phyloP scores from a whole-genome alignment of 1,140 invertebrate genomes.

The Diuraphis noxia region DNA sequence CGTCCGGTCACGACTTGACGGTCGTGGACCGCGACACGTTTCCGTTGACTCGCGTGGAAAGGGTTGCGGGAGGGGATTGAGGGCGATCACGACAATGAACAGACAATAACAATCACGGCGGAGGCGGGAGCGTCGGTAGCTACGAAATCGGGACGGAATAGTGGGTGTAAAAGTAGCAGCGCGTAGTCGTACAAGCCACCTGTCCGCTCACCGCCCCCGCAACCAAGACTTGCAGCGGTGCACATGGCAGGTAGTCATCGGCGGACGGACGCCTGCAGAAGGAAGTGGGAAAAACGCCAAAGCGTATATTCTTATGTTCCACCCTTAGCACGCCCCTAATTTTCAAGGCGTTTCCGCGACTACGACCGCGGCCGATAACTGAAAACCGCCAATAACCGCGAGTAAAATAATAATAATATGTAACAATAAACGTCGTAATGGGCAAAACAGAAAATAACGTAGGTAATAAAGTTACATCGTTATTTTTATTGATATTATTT shows the following conservation, averaged over 20 bases:
- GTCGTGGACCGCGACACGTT: slow-evolving; percentile 1
- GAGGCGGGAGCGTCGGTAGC: slow-evolving; percentile 49
- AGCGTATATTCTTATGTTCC: background rate
- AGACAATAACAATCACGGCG: slow-evolving; percentile 47
- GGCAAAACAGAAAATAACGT: background rate
- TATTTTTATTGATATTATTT: background rate
- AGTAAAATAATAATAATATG: no score
- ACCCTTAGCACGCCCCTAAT: background rate
- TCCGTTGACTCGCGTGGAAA: background rate
- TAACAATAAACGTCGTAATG: background rate
- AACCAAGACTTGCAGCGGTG: background rate
- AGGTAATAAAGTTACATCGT: background rate
- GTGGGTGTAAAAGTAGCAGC: slow-evolving; percentile 44
- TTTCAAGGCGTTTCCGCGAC: background rate
- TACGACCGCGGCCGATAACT: no score
- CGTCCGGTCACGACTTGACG: slow-evolving; percentile 45
- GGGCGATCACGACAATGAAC: slow-evolving; percentile 23
- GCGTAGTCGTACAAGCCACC: slow-evolving; percentile 33
- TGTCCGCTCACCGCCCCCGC: background rate
- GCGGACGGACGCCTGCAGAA: background rate
- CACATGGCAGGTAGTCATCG: background rate
- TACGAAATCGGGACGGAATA: slow-evolving; percentile 30
- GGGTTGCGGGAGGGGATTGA: background rate
- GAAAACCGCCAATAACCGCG: no score
- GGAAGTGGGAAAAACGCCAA: background rate